Conservation (phyloP, 2,888 invertebrate species). For the Entomobrya proxima region DNA sequence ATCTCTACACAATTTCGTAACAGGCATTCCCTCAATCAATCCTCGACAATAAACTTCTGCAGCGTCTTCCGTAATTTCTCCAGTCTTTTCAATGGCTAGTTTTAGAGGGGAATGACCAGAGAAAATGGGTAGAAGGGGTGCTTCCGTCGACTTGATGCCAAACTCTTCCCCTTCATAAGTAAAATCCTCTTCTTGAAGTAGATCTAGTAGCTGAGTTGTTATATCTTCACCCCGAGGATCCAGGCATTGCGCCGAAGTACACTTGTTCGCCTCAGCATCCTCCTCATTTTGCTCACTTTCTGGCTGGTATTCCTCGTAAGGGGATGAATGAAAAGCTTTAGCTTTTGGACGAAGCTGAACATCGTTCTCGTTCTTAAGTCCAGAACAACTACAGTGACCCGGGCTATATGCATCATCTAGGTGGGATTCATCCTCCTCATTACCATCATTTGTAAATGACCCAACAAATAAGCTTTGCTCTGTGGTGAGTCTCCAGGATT, state of each 20-base stretch:
- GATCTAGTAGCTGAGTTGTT: constrained; percentile 72
- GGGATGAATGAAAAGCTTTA: constrained; percentile 64
- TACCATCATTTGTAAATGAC: constrained; percentile 71
- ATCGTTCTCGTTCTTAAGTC: constrained; percentile 69
- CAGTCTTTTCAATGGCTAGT: constrained; percentile 52
- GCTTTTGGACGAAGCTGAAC: constrained; percentile 70
- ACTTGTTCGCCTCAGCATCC: constrained; percentile 68
- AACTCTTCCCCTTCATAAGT: constrained; percentile 70
- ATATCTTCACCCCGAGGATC: constrained; percentile 74
- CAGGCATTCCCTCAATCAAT: constrained; percentile 74
- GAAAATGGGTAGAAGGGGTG: constrained; percentile 71
- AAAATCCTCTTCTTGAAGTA: constrained; percentile 74
- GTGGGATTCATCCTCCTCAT: constrained; percentile 65
- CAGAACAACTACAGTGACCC: constrained; percentile 75
- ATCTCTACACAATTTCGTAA: constrained; percentile 73
- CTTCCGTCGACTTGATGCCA: constrained; percentile 54
- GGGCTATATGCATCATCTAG: constrained; percentile 67
- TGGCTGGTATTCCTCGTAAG: constrained; percentile 73
- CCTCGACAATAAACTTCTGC: constrained; percentile 74
- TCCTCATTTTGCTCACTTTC: constrained; percentile 71
- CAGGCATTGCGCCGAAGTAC: constrained; percentile 71
- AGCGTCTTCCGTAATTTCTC: constrained; percentile 73
- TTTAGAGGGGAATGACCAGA: constrained; percentile 51
- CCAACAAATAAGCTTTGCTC: constrained; percentile 75
- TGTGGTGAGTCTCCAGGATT: constrained; percentile 72